Evolutionary conservation across 23 tunicate genomes (phyloP), one percentile per base, ranked within the genome.

Genomic region (Ascidia mentula): DNA sequence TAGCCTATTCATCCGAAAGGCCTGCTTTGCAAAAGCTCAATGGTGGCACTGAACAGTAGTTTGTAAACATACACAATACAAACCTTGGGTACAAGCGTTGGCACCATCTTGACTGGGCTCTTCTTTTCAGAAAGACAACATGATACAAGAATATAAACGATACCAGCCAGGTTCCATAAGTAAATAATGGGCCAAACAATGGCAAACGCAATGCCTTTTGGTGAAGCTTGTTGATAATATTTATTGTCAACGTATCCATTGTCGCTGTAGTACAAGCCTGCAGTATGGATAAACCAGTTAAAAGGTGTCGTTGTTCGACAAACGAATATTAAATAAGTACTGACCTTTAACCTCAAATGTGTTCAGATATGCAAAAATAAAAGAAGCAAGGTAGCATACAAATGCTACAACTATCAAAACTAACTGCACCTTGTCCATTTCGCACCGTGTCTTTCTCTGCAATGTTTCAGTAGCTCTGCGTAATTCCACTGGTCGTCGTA

Each of bases 131-230:
- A 40, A 28, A 90, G 75, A 36, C 80, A 90, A 76, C 85, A 35
- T 59, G 89, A 74, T 15, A 85, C 86, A 39, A 75, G 35, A 20
- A 84, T 69, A 79, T 90, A 90, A 31, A 75, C 31, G 9, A 88
- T 34, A 18, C 75, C 89, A 75, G 39, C 75, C 0, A 40, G 30
- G 69, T 90, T 90, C 96, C 96, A 90, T 0, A 82, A 28, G 53
- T 79, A 89, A 20, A 90, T 90, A n/a, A 80, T 61, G 38, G 96
- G 89, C 89, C 96, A 85, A 28, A 90, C 39, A 12, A 90, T 85
- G 30, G 40, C 79, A 69, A 90, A 90, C 33, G 89, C 89, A 53
- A 46, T 73, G 18, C 76, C 78, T 18, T 77, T 86, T 17, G 96
- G 96, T 9, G 82, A 42, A 0, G 77, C 79, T 72, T 88, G 77